A percentile compares a stretch with the other conserved stretches of the same genome.
phyloP scores from a whole-genome alignment of 2,888 invertebrate genomes.

The Lithophane leautieri region DNA sequence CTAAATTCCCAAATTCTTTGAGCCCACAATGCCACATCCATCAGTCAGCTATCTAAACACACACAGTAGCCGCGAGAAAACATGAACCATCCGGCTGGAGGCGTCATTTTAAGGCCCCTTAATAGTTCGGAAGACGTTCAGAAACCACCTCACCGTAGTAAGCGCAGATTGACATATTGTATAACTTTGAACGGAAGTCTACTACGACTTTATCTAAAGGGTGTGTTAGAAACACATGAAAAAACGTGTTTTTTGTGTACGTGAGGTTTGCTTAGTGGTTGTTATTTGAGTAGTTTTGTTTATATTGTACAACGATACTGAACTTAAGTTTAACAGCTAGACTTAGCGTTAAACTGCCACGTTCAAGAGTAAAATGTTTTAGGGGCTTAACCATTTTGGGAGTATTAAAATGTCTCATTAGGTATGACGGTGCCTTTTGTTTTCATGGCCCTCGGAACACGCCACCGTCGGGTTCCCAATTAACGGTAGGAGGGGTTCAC shows the following conservation, averaged over 20 bases:
- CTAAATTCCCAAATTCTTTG: slow-evolving; percentile 6
- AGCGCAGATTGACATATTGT: slow-evolving; percentile 76
- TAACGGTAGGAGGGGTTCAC: no score
- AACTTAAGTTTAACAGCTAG: slow-evolving; percentile 44
- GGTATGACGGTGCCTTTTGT: no score
- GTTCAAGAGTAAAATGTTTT: slow-evolving; percentile 27
- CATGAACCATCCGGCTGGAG: slow-evolving; percentile 42
- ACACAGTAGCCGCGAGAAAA: slow-evolving; percentile 35
- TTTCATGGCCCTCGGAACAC: no score
- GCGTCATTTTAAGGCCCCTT: slow-evolving; percentile 67
- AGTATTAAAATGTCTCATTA: slow-evolving; percentile 11
- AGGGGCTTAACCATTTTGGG: neutral
- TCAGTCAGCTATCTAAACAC: slow-evolving; percentile 32
- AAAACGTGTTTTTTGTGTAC: slow-evolving; percentile 48
- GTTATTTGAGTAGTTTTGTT: slow-evolving; percentile 62
- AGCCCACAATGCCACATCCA: slow-evolving; percentile 22
- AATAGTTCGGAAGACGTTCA: slow-evolving; percentile 59
- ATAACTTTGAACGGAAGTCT: slow-evolving; percentile 72
- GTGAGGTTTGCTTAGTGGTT: slow-evolving; percentile 36
- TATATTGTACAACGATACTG: slow-evolving; percentile 49
- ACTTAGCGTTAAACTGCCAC: slow-evolving; percentile 20
- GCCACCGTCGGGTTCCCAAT: no score
- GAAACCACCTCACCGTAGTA: slow-evolving; percentile 58
- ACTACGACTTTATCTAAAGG: slow-evolving; percentile 64
- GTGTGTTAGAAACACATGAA: slow-evolving; percentile 60